These are phyloP conservation scores for Drosophila repleta DNA, from an alignment of 1,140 invertebrate genomes.

Conservation along the genomic window DNA sequence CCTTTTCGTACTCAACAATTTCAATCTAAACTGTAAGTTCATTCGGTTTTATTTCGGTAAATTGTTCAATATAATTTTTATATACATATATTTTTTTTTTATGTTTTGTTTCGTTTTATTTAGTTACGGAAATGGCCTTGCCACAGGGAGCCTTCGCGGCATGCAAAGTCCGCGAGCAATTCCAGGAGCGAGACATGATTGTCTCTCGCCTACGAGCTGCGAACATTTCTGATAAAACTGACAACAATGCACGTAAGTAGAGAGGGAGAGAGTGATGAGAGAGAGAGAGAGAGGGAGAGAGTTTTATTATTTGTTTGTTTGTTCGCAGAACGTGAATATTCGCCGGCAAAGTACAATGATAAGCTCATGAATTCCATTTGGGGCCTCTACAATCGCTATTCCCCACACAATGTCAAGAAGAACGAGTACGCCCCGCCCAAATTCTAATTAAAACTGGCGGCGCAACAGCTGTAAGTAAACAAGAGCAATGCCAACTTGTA, in stretches of 20 bases:
- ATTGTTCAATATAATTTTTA: background rate
- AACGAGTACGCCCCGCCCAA: conserved; percentile 87
- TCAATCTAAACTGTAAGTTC: conserved; percentile 51
- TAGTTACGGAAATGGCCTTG: conserved; percentile 84
- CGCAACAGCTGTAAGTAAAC: conserved; percentile 85
- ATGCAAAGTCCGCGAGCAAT: conserved; percentile 85
- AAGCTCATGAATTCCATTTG: conserved; percentile 96
- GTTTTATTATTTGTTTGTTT: conserved; percentile 4
- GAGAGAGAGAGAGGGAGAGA: too few species aligned
- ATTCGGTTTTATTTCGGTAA: background rate
- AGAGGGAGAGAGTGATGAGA: background rate
- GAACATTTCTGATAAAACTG: conserved; percentile 63
- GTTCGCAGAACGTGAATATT: conserved; percentile 84
- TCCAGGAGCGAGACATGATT: conserved; percentile 81
- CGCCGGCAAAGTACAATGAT: conserved; percentile 91
- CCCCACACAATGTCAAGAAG: conserved; percentile 93
- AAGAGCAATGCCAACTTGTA: too few species aligned
- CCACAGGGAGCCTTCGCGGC: conserved; percentile 86
- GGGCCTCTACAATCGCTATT: conserved; percentile 94
- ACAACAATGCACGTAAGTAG: conserved; percentile 69
- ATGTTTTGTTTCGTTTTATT: background rate
- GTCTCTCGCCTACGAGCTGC: conserved; percentile 73
- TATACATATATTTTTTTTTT: background rate
- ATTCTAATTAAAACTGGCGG: conserved; percentile 75
- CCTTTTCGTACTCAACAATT: conserved; percentile 31